Base-by-base conservation (phyloP, 2,113 vertebrate species). In the Nesospiza acunhae region DNA sequence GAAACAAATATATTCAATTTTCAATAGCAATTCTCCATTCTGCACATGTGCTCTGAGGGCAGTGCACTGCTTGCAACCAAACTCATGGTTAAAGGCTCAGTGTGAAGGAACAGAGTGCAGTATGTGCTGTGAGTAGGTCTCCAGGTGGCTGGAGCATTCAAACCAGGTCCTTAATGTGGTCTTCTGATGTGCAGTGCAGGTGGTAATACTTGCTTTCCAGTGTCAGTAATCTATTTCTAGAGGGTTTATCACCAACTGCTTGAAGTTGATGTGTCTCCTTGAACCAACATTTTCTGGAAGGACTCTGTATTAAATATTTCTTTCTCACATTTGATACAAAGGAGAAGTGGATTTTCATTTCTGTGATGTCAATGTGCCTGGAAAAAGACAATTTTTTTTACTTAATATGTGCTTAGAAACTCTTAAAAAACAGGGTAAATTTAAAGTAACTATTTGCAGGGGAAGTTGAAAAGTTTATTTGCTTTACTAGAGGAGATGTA, bases 391-490 rank as follows among this genome's bases (percentile, higher is more conserved):
- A 1, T 14, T 42, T 22, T 37, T 63, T 77, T 50, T 2, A 30
- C n/a, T 78, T 39, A 55, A 22, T 58, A 39, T 50, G 11, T 73
- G 12, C 41, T 66, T 76, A 37, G 37, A 72, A 78, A 26, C 23
- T 77, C 46, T 52, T 67, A 73, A 49, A 64, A 94, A 83, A 41
- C 11, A 22, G 27, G 17, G 42, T 62, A 23, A 70, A 10, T 89
- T 88, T 60, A 37, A 47, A 44, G 16, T 92, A 42, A 63, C 63
- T 87, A 8, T 39, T 62, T 58, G 20, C 42, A 90, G 70, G 52
- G 14, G 26, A 92, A 94, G 86, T 87, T 28, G 12, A 8, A n/a
- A 59, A 59, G 39, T 91, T 63, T 80, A 75, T 89, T 83, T 76
- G 24, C 16, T 82, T 85, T 70, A 41, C 16, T 62, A 50, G 59